Evolutionary conservation across 2,888 invertebrate species (phyloP).

Genomic region (Xylota sylvarum): DNA sequence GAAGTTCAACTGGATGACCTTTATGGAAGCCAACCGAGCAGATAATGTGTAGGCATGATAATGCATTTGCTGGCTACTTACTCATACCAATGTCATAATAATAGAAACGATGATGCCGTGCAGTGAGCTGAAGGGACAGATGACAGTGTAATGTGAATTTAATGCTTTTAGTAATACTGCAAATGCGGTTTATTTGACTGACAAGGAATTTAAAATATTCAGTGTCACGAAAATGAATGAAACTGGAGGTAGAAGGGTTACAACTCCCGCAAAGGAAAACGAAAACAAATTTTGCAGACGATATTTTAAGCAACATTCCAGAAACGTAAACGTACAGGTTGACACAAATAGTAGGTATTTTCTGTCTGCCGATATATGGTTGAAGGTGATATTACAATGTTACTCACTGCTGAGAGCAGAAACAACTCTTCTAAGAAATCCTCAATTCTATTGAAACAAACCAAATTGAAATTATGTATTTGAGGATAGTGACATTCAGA

Average conservation of each 20-base stretch:
- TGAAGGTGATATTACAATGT: too few relatives aligned
- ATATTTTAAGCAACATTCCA: too few relatives aligned
- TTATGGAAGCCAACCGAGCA: conserved; percentile 62
- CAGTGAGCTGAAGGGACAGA: not conserved
- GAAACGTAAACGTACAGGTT: too few relatives aligned
- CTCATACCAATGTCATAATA: conserved; percentile 52
- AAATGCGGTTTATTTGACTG: not conserved
- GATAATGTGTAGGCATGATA: conserved; percentile 67
- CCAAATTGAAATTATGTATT: too few relatives aligned
- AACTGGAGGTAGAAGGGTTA: not conserved
- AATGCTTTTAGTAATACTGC: conserved; percentile 17
- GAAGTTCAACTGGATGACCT: conserved; percentile 71
- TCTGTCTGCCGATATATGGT: too few relatives aligned
- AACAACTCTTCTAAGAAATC: too few relatives aligned
- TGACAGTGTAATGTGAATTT: conserved; percentile 39
- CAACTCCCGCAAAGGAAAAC: not conserved
- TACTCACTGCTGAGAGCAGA: too few relatives aligned
- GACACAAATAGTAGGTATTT: too few relatives aligned
- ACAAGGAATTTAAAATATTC: not conserved
- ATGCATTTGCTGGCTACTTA: conserved; percentile 52
- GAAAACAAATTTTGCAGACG: not conserved
- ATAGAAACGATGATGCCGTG: conserved; percentile 27
- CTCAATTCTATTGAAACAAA: too few relatives aligned
- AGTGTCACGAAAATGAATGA: not conserved
- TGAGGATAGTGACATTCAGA: too few relatives aligned